Evolutionary conservation across 2,888 invertebrate genomes (phyloP).

Genomic region (Pachliopta kotzebuea): DNA sequence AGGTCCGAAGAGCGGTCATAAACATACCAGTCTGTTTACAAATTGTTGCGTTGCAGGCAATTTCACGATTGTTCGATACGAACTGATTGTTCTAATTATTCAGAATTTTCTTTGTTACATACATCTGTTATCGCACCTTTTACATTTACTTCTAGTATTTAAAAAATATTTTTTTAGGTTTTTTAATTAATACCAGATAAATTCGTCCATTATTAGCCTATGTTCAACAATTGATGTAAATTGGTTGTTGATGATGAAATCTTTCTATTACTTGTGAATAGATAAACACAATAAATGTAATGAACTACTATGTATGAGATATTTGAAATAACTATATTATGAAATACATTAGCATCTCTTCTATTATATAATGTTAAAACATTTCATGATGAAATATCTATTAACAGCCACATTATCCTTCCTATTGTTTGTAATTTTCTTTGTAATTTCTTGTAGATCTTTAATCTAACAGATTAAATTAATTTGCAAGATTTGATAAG

Average conservation of each 20-base stretch:
- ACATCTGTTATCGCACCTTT: conserved; percentile 40
- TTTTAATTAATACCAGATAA: neutral
- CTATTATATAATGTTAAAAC: neutral
- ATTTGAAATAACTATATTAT: too few relatives aligned
- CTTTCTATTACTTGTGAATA: too few relatives aligned
- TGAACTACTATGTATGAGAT: too few relatives aligned
- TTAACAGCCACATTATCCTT: neutral
- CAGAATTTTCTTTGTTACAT: conserved; percentile 51
- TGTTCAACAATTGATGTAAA: too few relatives aligned
- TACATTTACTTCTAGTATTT: conserved; percentile 9
- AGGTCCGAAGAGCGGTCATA: conserved; percentile 48
- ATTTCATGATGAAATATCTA: neutral
- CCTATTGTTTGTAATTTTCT: neutral
- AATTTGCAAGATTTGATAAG: too few relatives aligned
- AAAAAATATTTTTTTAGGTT: neutral
- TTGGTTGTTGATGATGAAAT: too few relatives aligned
- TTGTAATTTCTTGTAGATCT: neutral
- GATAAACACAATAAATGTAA: too few relatives aligned
- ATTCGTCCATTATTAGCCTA: too few relatives aligned
- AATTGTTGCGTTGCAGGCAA: conserved; percentile 64
- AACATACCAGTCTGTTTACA: conserved; percentile 66
- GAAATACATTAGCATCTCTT: too few relatives aligned
- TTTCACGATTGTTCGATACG: conserved; percentile 52
- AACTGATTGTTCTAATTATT: conserved; percentile 67
- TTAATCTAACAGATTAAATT: neutral